These are phyloP conservation scores for Drosophila anomalata DNA, from an alignment of 2,888 invertebrate genomes.

Conservation along the genomic window DNA sequence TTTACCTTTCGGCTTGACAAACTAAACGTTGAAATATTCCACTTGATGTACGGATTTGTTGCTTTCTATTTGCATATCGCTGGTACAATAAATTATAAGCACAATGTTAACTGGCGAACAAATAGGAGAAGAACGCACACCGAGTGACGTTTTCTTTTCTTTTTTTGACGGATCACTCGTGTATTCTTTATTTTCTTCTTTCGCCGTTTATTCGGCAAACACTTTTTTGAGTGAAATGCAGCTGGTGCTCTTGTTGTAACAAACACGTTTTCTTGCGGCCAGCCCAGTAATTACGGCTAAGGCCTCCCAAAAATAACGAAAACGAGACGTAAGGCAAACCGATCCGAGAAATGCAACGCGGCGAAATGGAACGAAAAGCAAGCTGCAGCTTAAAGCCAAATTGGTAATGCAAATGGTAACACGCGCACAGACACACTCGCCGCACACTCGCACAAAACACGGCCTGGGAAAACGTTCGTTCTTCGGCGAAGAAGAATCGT, in stretches of 20 bases:
- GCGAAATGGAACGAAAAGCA: slow-evolving; percentile 45
- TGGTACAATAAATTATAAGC: slow-evolving; percentile 68
- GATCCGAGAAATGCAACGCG: slow-evolving; percentile 50
- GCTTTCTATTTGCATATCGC: slow-evolving; percentile 75
- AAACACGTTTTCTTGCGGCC: slow-evolving; percentile 43
- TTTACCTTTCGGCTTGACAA: slow-evolving; percentile 29
- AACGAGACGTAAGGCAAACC: slow-evolving; percentile 26
- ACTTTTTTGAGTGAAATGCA: slow-evolving; percentile 40
- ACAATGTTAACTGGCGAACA: slow-evolving; percentile 67
- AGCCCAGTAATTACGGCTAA: slow-evolving; percentile 61
- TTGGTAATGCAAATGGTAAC: slow-evolving; percentile 58
- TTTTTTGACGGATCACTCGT: slow-evolving; percentile 13
- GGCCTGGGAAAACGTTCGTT: slow-evolving; percentile 72
- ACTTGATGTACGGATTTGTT: slow-evolving; percentile 49
- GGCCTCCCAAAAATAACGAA: slow-evolving; percentile 33
- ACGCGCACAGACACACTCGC: slow-evolving; percentile 25
- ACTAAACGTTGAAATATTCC: slow-evolving; percentile 55
- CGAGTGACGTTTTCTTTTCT: slow-evolving; percentile 34
- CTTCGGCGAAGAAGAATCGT: slow-evolving; percentile 58
- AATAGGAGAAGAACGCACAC: slow-evolving; percentile 33
- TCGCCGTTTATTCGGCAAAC: slow-evolving; percentile 16
- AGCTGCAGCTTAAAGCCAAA: slow-evolving; percentile 26
- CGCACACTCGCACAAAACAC: slow-evolving; percentile 13
- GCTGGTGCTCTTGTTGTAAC: slow-evolving; percentile 28
- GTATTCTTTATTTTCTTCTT: slow-evolving; percentile 14